Evolutionary conservation across 2,888 invertebrate genomes (phyloP).

Genomic region (Ditula angustiorana): DNA sequence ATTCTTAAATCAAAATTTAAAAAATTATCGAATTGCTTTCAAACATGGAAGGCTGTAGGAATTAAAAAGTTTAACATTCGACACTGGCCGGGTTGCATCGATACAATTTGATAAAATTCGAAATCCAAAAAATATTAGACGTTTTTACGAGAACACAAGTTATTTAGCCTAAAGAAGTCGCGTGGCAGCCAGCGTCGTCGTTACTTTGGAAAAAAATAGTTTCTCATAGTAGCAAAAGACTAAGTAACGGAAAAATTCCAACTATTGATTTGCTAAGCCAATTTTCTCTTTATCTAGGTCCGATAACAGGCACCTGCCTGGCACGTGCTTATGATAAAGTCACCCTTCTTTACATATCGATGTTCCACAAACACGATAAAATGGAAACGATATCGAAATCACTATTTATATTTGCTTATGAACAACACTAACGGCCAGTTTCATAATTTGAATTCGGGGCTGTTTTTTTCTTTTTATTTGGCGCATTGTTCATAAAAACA

Average conservation of each 20-base stretch:
- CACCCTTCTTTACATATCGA: slow-evolving; percentile 69
- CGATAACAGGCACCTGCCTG: slow-evolving; percentile 72
- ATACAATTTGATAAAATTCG: too few species aligned
- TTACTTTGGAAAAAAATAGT: neutral
- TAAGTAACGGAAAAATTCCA: slow-evolving; percentile 39
- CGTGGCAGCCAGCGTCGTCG: too few species aligned
- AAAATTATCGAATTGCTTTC: too few species aligned
- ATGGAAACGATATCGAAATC: slow-evolving; percentile 4
- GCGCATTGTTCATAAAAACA: too few species aligned
- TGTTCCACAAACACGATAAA: slow-evolving; percentile 56
- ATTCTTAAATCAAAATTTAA: too few species aligned
- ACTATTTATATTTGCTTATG: neutral
- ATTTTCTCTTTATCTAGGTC: slow-evolving; percentile 71
- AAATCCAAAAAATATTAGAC: too few species aligned
- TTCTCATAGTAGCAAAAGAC: neutral
- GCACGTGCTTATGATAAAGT: slow-evolving; percentile 66
- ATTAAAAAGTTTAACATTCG: too few species aligned
- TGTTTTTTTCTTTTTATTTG: neutral
- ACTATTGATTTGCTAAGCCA: slow-evolving; percentile 77
- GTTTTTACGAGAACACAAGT: too few species aligned
- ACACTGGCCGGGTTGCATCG: too few species aligned
- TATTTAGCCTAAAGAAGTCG: too few species aligned
- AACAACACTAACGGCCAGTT: neutral
- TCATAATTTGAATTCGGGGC: neutral
- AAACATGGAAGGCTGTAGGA: too few species aligned